Conservation (phyloP, 2,888 invertebrate species). For the Tortricodes alternella region DNA sequence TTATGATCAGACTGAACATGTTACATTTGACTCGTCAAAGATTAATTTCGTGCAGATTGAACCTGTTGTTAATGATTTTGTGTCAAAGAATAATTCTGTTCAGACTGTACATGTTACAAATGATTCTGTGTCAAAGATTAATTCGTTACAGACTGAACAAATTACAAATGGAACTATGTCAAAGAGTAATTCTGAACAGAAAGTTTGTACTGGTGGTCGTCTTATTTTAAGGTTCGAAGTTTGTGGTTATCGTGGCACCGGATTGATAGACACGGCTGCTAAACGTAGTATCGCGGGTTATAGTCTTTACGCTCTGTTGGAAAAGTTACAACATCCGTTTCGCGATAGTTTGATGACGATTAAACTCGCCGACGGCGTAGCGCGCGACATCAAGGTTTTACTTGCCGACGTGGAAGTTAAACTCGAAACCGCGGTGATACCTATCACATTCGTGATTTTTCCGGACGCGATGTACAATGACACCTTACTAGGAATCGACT, state of each 20-base stretch:
- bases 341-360: background rate
- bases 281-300: background rate
- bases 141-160: too few relatives aligned
- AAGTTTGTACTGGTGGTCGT: background rate
- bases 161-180: too few relatives aligned
- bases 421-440: too few relatives aligned
- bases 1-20: background rate
- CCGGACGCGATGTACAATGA: background rate
- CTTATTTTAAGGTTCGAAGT: background rate
- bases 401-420: too few relatives aligned
- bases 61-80: background rate
- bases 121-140: too few relatives aligned
- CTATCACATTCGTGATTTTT: too few relatives aligned
- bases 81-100: background rate
- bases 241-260: background rate
- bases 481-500: background rate
- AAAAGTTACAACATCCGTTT: too few relatives aligned
- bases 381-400: too few relatives aligned
- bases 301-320: background rate
- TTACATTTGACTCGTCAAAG: background rate
- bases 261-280: background rate
- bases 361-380: background rate
- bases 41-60: background rate
- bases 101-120: background rate
- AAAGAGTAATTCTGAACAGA: background rate